phyloP scores from a whole-genome alignment of 2,113 vertebrate species.

The Propithecus coquereli region DNA sequence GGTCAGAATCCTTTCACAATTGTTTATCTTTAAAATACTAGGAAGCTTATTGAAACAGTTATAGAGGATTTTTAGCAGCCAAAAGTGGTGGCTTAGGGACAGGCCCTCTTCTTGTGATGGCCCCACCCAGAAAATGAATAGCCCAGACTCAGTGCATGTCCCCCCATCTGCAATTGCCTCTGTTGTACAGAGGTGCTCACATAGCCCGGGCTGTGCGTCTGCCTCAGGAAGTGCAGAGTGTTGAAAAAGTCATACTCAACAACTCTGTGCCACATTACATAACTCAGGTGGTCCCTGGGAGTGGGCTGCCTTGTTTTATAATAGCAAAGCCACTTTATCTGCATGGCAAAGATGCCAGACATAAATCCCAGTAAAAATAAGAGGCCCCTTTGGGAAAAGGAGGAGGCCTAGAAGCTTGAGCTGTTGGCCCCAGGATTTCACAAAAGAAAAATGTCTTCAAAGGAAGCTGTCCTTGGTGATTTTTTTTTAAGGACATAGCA shows the following conservation, averaged over 20 bases:
- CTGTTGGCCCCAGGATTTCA: background rate
- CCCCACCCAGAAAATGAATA: background rate
- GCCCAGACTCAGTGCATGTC: background rate
- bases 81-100: background rate
- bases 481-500: background rate
- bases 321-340: background rate
- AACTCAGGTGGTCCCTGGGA: background rate
- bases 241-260: background rate
- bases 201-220: background rate
- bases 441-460: slow-evolving; percentile 26
- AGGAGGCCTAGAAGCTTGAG: background rate
- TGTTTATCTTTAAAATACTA: background rate
- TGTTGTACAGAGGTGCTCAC: background rate
- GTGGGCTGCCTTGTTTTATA: background rate
- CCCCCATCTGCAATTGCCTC: background rate
- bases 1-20: background rate
- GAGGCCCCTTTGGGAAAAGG: background rate
- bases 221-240: background rate
- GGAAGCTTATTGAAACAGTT: background rate
- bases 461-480: background rate
- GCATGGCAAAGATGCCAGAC: background rate
- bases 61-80: background rate
- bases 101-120: background rate
- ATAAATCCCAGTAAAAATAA: background rate
- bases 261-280: background rate